Conservation (phyloP, 2,113 vertebrate species). For the Lophius piscatorius region DNA sequence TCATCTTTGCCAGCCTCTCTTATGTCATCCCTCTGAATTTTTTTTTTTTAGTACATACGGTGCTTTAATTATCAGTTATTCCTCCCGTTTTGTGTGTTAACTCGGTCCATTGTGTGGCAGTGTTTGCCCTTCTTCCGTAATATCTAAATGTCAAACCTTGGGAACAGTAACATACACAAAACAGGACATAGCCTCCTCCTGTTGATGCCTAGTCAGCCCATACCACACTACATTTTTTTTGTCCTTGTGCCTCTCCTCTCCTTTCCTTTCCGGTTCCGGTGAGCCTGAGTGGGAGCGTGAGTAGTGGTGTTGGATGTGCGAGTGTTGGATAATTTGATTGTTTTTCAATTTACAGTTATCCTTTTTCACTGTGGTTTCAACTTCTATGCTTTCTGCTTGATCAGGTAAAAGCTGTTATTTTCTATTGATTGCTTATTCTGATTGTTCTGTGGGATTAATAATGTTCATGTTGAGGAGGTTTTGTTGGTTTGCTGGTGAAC, state of each 20-base stretch:
- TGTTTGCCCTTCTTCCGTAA: background rate
- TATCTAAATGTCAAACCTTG: conserved; percentile 11
- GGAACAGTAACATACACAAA: conserved; percentile 1
- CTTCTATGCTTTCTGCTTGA: no score
- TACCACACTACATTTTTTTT: no score
- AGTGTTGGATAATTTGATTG: no score
- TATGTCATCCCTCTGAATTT: conserved; percentile 18
- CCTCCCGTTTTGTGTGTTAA: conserved; percentile 3
- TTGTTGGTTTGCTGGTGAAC: no score
- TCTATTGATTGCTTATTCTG: no score
- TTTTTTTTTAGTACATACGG: conserved; percentile 18
- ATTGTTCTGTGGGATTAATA: no score
- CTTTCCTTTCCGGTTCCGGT: background rate
- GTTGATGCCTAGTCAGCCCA: conserved; percentile 33
- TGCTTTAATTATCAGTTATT: conserved; percentile 30
- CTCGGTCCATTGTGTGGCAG: conserved; percentile 7
- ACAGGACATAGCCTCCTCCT: background rate
- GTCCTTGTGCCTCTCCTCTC: conserved; percentile 15
- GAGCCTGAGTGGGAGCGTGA: no score
- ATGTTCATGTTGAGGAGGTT: no score
- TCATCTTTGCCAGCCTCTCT: conserved; percentile 30
- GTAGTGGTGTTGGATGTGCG: no score
- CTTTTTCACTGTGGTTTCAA: no score
- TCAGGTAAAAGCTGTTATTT: no score
- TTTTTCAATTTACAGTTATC: no score